Conservation (phyloP, 2,797 vertebrate genomes). For the Sarcophilus harrisii region DNA sequence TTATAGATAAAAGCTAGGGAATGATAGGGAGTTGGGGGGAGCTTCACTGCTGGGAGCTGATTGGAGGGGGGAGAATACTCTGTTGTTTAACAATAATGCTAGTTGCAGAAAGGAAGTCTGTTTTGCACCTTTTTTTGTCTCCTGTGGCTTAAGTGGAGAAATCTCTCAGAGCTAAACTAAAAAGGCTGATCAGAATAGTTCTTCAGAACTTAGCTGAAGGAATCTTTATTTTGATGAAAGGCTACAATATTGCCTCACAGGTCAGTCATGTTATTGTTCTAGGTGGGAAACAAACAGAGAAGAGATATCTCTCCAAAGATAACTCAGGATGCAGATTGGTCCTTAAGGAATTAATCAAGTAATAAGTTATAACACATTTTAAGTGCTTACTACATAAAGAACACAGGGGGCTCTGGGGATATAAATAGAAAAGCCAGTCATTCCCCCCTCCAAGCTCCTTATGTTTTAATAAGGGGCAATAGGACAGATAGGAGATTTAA, state of each 20-base stretch:
- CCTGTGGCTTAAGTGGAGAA: not conserved
- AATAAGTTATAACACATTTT: not conserved
- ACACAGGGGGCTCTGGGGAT: not conserved
- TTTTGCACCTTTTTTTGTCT: not conserved
- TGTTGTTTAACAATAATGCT: not conserved
- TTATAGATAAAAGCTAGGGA: not conserved
- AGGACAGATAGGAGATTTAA: not conserved
- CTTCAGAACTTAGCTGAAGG: not conserved
- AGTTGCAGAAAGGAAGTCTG: not conserved
- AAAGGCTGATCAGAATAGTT: not conserved
- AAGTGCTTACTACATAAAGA: not conserved
- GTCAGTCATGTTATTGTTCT: not conserved
- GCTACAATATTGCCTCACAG: not conserved
- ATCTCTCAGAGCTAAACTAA: not conserved
- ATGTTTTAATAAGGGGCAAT: not conserved
- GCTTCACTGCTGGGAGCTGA: not conserved
- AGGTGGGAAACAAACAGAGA: not conserved
- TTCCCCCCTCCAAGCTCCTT: not conserved
- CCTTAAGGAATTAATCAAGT: not conserved
- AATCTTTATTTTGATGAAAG: not conserved
- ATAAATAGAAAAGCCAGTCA: not conserved
- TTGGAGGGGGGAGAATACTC: not conserved
- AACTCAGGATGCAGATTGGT: not conserved
- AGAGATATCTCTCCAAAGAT: not conserved
- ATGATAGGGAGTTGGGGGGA: not conserved